Conservation (phyloP, 2,888 invertebrate species). For the Temnothorax ravouxi region DNA sequence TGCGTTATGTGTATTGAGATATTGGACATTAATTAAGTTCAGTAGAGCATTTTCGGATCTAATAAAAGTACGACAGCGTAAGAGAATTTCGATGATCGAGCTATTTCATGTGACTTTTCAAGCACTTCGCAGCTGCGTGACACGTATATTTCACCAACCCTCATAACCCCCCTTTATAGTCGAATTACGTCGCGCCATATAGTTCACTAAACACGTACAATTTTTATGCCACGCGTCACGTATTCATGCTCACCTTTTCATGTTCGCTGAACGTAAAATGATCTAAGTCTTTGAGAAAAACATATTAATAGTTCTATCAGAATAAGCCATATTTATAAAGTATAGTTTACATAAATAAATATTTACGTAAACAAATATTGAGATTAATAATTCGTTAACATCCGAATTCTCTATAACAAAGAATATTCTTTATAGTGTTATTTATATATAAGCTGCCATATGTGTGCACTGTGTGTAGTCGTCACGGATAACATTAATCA, state of each 20-base stretch:
- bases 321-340: neutral
- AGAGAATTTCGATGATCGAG: constrained; percentile 65
- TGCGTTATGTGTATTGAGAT: neutral
- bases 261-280: constrained; percentile 27
- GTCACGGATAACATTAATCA: constrained; percentile 14
- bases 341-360: neutral
- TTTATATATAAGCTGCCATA: neutral
- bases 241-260: constrained; percentile 78
- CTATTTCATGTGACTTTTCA: constrained; percentile 81
- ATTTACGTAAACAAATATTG: neutral
- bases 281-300: constrained; percentile 1
- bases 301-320: constrained; percentile 1
- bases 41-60: neutral
- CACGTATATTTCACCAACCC: constrained; percentile 78
- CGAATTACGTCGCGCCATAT: constrained; percentile 80
- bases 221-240: constrained; percentile 81
- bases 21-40: neutral
- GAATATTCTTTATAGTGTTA: neutral
- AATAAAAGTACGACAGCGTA: neutral
- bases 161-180: constrained; percentile 69
- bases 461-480: no score
- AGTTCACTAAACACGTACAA: constrained; percentile 85
- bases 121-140: constrained; percentile 75
- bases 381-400: neutral
- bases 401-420: neutral